These are phyloP conservation scores for Periophthalmodon schlosseri DNA, from an alignment of 2,113 vertebrate species.

Conservation along the genomic window DNA sequence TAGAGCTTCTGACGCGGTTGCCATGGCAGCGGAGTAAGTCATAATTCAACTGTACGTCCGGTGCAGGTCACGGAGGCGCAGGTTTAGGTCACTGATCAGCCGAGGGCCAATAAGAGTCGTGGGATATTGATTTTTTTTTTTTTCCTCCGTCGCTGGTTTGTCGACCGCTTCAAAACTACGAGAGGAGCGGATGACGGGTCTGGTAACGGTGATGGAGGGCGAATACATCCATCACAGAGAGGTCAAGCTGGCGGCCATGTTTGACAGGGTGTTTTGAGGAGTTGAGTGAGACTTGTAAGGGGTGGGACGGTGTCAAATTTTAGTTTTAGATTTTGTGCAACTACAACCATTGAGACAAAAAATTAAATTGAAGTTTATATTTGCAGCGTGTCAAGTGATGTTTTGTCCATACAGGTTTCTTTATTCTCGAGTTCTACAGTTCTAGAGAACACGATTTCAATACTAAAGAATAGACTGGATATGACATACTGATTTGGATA, in stretches of 20 bases:
- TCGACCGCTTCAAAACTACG: not conserved
- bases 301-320: not conserved
- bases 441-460: no score
- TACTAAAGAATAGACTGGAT: no score
- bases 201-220: not conserved
- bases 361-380: no score
- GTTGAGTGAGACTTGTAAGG: not conserved
- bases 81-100: slow-evolving; percentile 4
- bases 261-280: slow-evolving; percentile 1
- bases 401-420: no score
- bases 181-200: not conserved
- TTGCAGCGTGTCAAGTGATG: no score
- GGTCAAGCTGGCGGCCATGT: not conserved
- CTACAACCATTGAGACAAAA: no score
- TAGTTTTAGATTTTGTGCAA: not conserved
- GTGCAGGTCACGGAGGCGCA: slow-evolving; percentile 18
- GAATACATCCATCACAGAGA: not conserved
- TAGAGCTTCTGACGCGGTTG: slow-evolving; percentile 23
- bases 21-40: slow-evolving; percentile 51
- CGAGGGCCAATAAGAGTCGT: not conserved
- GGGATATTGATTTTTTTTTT: not conserved
- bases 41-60: slow-evolving; percentile 39
- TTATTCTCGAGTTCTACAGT: no score
- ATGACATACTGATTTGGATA: no score
- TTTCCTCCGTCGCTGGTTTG: not conserved